phyloP scores from a whole-genome alignment of 2,888 invertebrate species.

The Andrena dorsata region DNA sequence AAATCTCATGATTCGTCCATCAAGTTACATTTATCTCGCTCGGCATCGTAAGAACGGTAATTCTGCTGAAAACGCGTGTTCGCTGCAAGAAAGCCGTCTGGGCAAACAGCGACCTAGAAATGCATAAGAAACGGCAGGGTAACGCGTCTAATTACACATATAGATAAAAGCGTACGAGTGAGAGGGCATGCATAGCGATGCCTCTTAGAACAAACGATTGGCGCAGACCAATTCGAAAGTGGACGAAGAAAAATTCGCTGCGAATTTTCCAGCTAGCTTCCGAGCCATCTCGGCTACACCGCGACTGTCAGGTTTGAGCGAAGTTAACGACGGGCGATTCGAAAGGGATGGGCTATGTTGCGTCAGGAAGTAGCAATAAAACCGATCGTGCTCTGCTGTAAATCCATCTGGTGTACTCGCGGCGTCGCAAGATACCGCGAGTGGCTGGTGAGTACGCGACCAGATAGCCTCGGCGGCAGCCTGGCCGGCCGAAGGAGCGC shows the following conservation, averaged over 20 bases:
- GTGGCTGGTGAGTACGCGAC: slow-evolving; percentile 49
- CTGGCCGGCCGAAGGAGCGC: slow-evolving; percentile 46
- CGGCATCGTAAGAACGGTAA: slow-evolving; percentile 42
- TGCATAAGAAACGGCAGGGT: slow-evolving; percentile 22
- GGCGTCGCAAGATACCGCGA: slow-evolving; percentile 50
- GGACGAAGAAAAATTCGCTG: not conserved
- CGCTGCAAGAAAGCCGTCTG: slow-evolving; percentile 22
- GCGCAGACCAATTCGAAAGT: not conserved
- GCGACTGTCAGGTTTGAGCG: slow-evolving; percentile 16
- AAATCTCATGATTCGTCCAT: slow-evolving; percentile 63
- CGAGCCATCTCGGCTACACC: not conserved
- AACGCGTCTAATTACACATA: slow-evolving; percentile 28
- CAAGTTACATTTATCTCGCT: slow-evolving; percentile 57
- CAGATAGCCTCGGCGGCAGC: slow-evolving; percentile 40
- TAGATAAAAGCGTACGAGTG: slow-evolving; percentile 9
- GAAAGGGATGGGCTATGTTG: slow-evolving; percentile 23
- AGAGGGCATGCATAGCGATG: not conserved
- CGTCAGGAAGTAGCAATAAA: slow-evolving; percentile 48
- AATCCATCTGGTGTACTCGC: slow-evolving; percentile 51
- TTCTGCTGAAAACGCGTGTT: slow-evolving; percentile 49
- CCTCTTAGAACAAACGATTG: not conserved
- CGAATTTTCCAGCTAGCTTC: not conserved
- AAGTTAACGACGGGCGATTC: slow-evolving; percentile 38
- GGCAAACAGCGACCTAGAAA: slow-evolving; percentile 42
- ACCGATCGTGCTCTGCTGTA: slow-evolving; percentile 56